Base-by-base conservation (phyloP, 2,113 vertebrate species). In the Rousettus leschenaultii region DNA sequence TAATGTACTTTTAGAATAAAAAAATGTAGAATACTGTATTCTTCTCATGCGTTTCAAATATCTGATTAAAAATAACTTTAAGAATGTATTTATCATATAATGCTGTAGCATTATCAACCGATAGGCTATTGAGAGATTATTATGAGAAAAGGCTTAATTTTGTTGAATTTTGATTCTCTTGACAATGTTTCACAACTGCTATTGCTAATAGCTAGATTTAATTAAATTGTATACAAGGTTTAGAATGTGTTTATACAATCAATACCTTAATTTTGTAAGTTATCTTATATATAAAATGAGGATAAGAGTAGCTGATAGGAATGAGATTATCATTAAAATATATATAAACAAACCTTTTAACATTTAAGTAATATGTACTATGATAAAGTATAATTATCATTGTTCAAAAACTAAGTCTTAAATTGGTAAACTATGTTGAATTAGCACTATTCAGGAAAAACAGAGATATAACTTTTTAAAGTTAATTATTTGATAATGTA, bases 121-220 rank as follows among this genome's bases (percentile, higher is more conserved):
- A 6, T 26, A 83, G 28, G 66, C 35, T 88, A 16, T 11, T 86
- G 68, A 92, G 40, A 71, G 16, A 61, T 68, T 80, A 70, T 55
- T 82, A 59, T 87, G 21, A 3, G 53, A 93, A 80, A 87, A 88
- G 55, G 12, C 30, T 84, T 24, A 38, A 65, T 86, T 78, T 38
- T 87, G 33, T 84, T 43, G n/a, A 75, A 82, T 91, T 59, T 92
- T 91, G 73, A 74, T 88, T 91, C 35, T 48, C 21, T 86, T 61
- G 15, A 71, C 68, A 22, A 24, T 86, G 38, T 80, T 84, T 51
- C 33, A 38, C 30, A 63, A 28, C 7, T 66, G 55, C 40, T 63
- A 0, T 95, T 93, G 26, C 22, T 57, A 78, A 28, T 18, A 89
- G 28, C 45, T 74, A 14, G 63, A n/a, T 88, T 85, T 86, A 86